phyloP scores from a whole-genome alignment of 2,888 invertebrate genomes.

The Cataglyphis altisquamis region DNA sequence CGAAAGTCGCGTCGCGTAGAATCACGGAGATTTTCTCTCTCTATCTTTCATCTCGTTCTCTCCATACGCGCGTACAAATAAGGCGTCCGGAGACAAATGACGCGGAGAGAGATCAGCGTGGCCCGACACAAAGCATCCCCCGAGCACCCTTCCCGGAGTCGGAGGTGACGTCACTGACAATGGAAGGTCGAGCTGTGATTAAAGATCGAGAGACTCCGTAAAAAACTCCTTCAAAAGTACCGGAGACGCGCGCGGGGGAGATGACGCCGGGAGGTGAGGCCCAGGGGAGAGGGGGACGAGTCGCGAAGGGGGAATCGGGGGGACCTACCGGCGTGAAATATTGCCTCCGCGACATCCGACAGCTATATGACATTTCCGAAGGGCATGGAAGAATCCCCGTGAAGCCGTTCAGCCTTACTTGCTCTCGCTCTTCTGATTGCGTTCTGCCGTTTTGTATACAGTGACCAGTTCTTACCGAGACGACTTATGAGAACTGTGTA shows the following conservation, averaged over 20 bases:
- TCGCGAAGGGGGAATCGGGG: conserved; percentile 67
- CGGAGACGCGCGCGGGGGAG: conserved; percentile 59
- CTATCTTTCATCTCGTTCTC: not conserved
- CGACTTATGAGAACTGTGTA: not conserved
- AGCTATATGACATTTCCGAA: conserved; percentile 84
- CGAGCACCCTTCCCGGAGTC: conserved; percentile 80
- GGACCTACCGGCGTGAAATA: conserved; percentile 82
- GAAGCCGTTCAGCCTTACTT: conserved; percentile 58
- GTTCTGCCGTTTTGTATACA: conserved; percentile 34
- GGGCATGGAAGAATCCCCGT: conserved; percentile 79
- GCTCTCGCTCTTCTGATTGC: conserved; percentile 39
- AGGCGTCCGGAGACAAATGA: conserved; percentile 83
- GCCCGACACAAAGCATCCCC: conserved; percentile 81
- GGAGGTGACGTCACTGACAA: conserved; percentile 85
- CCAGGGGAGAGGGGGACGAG: conserved; percentile 51
- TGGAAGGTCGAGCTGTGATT: conserved; percentile 86
- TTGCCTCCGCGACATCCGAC: conserved; percentile 84
- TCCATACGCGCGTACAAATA: conserved; percentile 80
- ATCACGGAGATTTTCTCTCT: conserved; percentile 36
- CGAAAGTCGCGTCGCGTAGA: conserved; percentile 24
- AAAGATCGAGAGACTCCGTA: conserved; percentile 85
- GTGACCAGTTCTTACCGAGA: conserved; percentile 27
- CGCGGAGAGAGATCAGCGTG: conserved; percentile 82
- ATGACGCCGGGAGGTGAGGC: conserved; percentile 49
- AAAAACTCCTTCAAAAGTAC: conserved; percentile 84